Evolutionary conservation across 1,140 invertebrate species (phyloP), one percentile per base, ranked within the genome.

Genomic region (Trichomalopsis sarcophagae): DNA sequence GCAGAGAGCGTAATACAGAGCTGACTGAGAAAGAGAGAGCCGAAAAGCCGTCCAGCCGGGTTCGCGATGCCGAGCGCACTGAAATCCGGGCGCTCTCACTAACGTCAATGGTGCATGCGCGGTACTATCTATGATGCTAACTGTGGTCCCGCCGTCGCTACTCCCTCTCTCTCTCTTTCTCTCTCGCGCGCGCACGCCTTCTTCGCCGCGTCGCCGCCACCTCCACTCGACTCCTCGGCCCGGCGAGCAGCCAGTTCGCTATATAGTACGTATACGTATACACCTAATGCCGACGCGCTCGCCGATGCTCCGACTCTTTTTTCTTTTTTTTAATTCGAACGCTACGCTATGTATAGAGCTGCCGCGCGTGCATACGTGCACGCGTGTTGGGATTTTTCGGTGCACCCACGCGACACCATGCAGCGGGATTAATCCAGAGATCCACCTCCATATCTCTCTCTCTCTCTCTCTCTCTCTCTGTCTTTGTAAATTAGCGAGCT

Each of bases 1-100:
- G 40, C 40, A 14, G 47, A 14, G 47, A 50, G 17, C 10, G 6
- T 33, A 74, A 27, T 27, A 27, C 27, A 27, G 27, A 36, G 33
- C 33, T 36, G 5, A 36, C 33, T 27, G 27, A 1, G 27, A 27
- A 1, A 27, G 27, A 27, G 33, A 74, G 71, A 36, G 11, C 36
- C 55, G 27, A 69, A 71, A 33, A 84, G 27, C 40, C 88, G 88
- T 88, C 89, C 87, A 87, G 86, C 84, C 87, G 89, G 87, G 87
- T 88, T 90, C 89, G 90, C 90, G 90, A 88, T 88, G 87, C 90
- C 87, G 90, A 88, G 88, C 90, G 89, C 90, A 91, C 91, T 91
- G 90, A 91, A 88, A 91, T 90, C 91, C 90, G 89, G 90, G 91
- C 87, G 88, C 87, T 89, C 87, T 82, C 88, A 84, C 81, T 84